Base-by-base conservation (phyloP, 1,140 invertebrate genomes). In the Bombus waltoni region DNA sequence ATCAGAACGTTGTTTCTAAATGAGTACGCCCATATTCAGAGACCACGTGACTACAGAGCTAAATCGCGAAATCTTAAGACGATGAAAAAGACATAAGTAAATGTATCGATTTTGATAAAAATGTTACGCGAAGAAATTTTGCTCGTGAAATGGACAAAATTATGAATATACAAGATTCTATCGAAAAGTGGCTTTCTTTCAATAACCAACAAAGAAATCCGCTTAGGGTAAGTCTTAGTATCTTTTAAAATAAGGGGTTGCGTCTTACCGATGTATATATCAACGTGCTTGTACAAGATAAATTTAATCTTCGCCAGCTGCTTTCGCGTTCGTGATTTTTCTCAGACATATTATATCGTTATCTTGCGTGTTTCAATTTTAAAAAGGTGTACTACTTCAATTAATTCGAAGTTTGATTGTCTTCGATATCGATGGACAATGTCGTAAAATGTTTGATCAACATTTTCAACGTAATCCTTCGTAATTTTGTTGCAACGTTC, bases 141-240 rank as follows among this genome's bases (percentile, higher is more conserved):
- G 0, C 62, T 2, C 1, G 5, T 4, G 28, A 28, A 62, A 1
- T 66, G 2, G 2, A 32, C 8, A 32, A 66, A 18, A 68, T 68
- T 22, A 18, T 6, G 18, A 68, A 22, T 22, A 8, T 35, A 18
- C 35, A 68, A 35, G 65, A 35, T 35, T 18, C 18, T 25, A 68
- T 42, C 13, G n/a, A 25, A 22, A 65, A 65, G 2, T n/a, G n/a
- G 22, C 47, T 66, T 75, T 53, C 42, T 66, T 82, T 38, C 57
- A n/a, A 44, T 18, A 42, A 11, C 22, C n/a, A 83, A 77, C 57
- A 77, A 53, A 73, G 47, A 79, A 79, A 84, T 65, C 81, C 38
- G 40, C 68, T 83, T 83, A 78, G 10, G 5, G 0, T 65, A 32
- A 62, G 65, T 47, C 57, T 38, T 15, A 22, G 47, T 53, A 53